Evolutionary conservation across 2,113 vertebrate genomes (phyloP), one percentile per base, ranked within the genome.

Genomic region (Malurus cyaneus): DNA sequence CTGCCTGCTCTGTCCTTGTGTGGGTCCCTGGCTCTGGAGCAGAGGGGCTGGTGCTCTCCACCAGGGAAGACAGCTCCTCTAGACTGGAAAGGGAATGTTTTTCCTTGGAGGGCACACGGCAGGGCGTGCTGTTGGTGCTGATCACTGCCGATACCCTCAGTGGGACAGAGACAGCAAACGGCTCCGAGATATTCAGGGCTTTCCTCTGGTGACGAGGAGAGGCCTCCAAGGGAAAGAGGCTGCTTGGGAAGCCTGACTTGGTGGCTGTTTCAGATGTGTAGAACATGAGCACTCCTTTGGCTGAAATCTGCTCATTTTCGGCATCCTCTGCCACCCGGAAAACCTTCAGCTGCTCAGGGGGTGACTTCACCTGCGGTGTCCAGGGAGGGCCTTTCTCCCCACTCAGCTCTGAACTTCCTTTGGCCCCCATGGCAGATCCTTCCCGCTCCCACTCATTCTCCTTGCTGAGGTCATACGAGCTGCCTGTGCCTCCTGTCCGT

Each of bases 111-210:
- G 98, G 97, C 4, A 96, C 94, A 4, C 99, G 98, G 97, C 99
- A 99, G 0, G 99, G 99, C 3, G 98, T 99, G 97, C 99, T 99
- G 97, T 99, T 99, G 77, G 98, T 98, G 92, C 98, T 99, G 98
- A 99, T 99, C 77, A 99, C 99, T 0, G 99, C 99, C 0, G 99
- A 99, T 31, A 99, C 99, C 0, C 99, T 98, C 47, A 99, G 97
- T 0, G 99, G 99, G 6, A 99, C 99, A 0, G 99, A 99, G 54
- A 99, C 99, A 0, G 99, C 99, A 0, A 99, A 99, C 9, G 99
- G 99, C 96, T 99, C 99, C 0, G 99, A 99, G 96, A 99, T 99
- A 97, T 99, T 99, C 92, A 99, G 97, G 23, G 98, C 99, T 92
- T 99, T 99, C 60, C 99, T 98, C 74, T 99, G 99, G 94, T 99